phyloP scores from a whole-genome alignment of 2,113 vertebrate genomes.

The Sarotherodon lohbergeri region DNA sequence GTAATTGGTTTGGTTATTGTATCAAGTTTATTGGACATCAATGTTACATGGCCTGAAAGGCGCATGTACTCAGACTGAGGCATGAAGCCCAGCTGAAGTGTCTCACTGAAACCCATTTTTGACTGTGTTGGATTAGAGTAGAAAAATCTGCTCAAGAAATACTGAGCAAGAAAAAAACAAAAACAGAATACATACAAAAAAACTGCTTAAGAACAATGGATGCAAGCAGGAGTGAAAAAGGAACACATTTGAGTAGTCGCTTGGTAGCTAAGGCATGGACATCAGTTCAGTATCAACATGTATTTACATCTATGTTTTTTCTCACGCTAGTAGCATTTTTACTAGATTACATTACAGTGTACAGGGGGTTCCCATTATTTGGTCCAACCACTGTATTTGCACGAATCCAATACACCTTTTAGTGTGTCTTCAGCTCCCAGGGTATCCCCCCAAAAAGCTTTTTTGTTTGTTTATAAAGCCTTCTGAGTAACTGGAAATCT shows the following conservation, averaged over 20 bases:
- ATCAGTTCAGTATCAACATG: background rate
- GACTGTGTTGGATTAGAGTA: background rate
- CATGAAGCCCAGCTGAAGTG: background rate
- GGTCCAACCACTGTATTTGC: background rate
- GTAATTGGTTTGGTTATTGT: background rate
- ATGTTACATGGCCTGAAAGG: background rate
- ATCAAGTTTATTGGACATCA: slow-evolving; percentile 43
- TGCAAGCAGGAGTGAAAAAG: background rate
- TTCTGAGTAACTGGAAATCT: background rate
- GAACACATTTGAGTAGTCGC: background rate
- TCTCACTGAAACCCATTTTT: background rate
- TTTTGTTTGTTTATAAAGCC: background rate
- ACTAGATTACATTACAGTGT: background rate
- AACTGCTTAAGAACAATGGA: background rate
- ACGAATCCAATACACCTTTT: background rate
- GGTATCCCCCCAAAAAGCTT: background rate
- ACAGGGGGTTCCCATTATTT: background rate
- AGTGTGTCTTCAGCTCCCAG: background rate
- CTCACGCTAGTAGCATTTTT: background rate
- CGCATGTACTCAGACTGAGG: background rate
- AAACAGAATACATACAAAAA: background rate
- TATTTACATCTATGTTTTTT: background rate
- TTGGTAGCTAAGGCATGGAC: background rate
- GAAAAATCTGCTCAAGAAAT: background rate
- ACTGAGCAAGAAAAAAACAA: background rate